Base-by-base conservation (phyloP, 2,113 vertebrate species). In the Myotis davidii region DNA sequence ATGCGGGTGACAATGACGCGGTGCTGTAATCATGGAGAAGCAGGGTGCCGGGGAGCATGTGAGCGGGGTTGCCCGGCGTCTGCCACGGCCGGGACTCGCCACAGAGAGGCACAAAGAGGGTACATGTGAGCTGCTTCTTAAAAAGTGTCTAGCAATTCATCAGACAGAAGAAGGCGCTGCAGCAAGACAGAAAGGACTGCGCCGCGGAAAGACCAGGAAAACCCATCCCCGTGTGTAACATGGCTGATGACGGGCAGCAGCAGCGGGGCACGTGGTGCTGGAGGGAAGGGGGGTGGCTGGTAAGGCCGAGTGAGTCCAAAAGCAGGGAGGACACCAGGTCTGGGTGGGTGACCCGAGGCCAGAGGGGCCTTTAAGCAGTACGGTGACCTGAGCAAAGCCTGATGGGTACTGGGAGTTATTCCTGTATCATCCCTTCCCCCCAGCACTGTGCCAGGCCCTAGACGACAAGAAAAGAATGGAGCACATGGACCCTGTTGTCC, bases 41-140 rank as follows among this genome's bases (percentile, higher is more conserved):
- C 34, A 11, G 2, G 14, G 1, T 29, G 34, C 25, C 1, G 6
- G 21, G 27, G 21, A 34, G 54, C 16, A 17, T 0, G 4, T 0
- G 7, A 64, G 50, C 0, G 2, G 2, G 65, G 59, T 12, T 76
- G 70, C 3, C 37, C 69, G 0, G 4, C 16, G 72, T 37, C 32
- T 34, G 34, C n/a, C n/a, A 6, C 13, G 27, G 45, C 39, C 5
- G 45, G 59, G 10, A 48, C 6, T 56, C 9, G 20, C 25, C 34
- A 50, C 10, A 76, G 64, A 79, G 59, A 20, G 25, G 70, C 50
- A 16, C 2, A 18, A 77, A 48, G n/a, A 39, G 70, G 45, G 39
- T n/a, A 0, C 20, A 1, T 21, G 48, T 17, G 70, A 85, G 56
- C 32, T 54, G 42, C 61, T 25, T 72, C 56, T 17, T 82, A 37